Base-by-base conservation (phyloP, 2,797 vertebrate genomes). In the Peromyscus attwateri region DNA sequence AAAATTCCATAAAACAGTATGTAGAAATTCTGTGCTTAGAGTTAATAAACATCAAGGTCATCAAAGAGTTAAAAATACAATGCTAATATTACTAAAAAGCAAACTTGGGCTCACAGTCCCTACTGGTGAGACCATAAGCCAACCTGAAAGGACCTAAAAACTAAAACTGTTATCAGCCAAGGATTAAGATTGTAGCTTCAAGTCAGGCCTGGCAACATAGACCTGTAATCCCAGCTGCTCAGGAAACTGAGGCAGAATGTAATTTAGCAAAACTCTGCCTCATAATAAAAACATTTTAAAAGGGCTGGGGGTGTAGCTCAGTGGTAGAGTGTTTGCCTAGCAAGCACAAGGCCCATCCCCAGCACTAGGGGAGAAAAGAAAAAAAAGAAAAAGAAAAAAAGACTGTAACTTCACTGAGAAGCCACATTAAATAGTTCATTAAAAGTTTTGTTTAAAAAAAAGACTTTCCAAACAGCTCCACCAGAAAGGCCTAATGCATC, bases 1-100 rank as follows among this genome's bases (percentile, higher is more conserved):
- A 95, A 97, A 11, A 96, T 94, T 96, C 91, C 71, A 97, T 97
- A 97, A 98, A 98, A 97, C 0, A 87, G 14, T 85, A 17, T 71
- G 46, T 92, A 66, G 46, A 95, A 96, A 96, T 87, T 70, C 80
- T 87, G 85, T 95, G 71, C 76, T 81, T 84, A 52, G 66, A 83
- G 31, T 82, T 82, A 55, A 85, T 91, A 75, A 82, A 87, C 76
- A 79, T 57, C 91, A 90, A 96, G 95, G 94, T 91, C 89, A 93
- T 66, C 79, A 83, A 94, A 91, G 94, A 95, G 76, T 92, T 92
- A 94, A 96, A 96, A 55, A 34, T 92, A 82, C 90, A 96, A 95
- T 31, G 29, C 37, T 79, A 92, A 95, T 43, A 62, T 17, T 60
- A 93, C 66, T 97, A 97, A 97, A 97, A 96, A 73, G 49, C 60